Evolutionary conservation across 2,113 vertebrate species (phyloP).

Genomic region (Pituophis catenifer): DNA sequence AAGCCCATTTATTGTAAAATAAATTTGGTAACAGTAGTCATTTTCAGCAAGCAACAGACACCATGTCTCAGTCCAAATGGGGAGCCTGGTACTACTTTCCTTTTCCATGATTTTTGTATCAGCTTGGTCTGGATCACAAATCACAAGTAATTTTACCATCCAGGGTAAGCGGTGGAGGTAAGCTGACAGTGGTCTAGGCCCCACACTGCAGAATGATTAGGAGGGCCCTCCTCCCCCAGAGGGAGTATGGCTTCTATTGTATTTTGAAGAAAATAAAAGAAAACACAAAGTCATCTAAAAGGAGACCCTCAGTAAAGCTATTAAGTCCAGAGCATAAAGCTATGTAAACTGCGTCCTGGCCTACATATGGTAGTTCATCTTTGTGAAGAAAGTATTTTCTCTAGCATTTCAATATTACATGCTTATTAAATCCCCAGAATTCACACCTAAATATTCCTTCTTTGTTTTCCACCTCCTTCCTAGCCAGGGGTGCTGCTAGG

Average conservation of each 20-base stretch:
- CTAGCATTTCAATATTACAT: neutral
- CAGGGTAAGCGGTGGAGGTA: neutral
- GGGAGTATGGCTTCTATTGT: neutral
- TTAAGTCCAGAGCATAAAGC: neutral
- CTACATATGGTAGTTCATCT: neutral
- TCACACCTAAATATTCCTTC: neutral
- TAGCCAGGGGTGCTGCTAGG: neutral
- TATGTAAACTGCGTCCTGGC: neutral
- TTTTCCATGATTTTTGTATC: neutral
- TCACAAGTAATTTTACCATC: neutral
- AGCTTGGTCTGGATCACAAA: neutral
- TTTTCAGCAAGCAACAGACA: neutral
- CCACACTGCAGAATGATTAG: neutral
- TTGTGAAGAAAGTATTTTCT: neutral
- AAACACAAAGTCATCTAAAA: neutral
- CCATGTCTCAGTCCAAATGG: neutral
- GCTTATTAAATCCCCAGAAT: neutral
- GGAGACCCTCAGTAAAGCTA: neutral
- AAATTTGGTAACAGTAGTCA: neutral
- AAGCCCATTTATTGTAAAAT: neutral
- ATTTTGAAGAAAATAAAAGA: neutral
- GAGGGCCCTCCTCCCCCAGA: neutral
- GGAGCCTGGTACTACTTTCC: neutral
- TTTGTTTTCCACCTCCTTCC: neutral
- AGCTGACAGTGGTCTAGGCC: neutral